Evolutionary conservation across 2,113 vertebrate genomes (phyloP).

Genomic region (Menidia beryllina): DNA sequence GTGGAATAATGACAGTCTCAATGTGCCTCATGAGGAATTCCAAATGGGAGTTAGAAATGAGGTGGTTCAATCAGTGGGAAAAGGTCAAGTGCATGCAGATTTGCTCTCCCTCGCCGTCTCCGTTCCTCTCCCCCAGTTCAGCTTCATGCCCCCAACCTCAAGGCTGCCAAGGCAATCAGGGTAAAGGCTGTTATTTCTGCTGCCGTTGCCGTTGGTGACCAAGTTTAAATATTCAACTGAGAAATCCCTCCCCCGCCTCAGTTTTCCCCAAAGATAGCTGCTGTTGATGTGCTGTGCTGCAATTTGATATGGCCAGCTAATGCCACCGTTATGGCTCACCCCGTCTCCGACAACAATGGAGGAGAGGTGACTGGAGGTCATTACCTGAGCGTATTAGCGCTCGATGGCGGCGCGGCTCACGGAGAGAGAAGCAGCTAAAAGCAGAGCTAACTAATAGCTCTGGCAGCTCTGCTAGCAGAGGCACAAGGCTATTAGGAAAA

Average conservation of each 20-base stretch:
- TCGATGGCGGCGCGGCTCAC: constrained; percentile 45
- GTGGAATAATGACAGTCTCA: constrained; percentile 73
- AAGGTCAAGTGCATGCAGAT: constrained; percentile 83
- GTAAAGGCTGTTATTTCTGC: constrained; percentile 74
- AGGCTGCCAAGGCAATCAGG: constrained; percentile 71
- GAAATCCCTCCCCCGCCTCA: constrained; percentile 32
- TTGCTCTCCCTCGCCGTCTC: constrained; percentile 48
- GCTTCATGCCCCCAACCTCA: constrained; percentile 51
- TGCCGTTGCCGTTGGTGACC: constrained; percentile 55
- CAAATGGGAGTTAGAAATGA: constrained; percentile 73
- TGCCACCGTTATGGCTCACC: constrained; percentile 57
- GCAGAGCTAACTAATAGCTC: constrained; percentile 70
- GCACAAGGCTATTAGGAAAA: constrained; percentile 75
- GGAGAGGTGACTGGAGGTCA: constrained; percentile 57
- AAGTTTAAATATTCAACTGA: constrained; percentile 75
- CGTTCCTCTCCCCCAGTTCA: constrained; percentile 47
- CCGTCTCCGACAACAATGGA: constrained; percentile 49
- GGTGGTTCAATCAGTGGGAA: constrained; percentile 78
- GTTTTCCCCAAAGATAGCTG: constrained; percentile 25
- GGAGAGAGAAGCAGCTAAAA: constrained; percentile 59
- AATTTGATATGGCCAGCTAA: constrained; percentile 62
- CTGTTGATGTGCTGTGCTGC: constrained; percentile 36
- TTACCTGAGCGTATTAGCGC: constrained; percentile 66
- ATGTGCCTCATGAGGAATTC: constrained; percentile 72
- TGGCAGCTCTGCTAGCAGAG: constrained; percentile 60